phyloP scores from a whole-genome alignment of 2,888 invertebrate genomes.

The Andrena chrysosceles region DNA sequence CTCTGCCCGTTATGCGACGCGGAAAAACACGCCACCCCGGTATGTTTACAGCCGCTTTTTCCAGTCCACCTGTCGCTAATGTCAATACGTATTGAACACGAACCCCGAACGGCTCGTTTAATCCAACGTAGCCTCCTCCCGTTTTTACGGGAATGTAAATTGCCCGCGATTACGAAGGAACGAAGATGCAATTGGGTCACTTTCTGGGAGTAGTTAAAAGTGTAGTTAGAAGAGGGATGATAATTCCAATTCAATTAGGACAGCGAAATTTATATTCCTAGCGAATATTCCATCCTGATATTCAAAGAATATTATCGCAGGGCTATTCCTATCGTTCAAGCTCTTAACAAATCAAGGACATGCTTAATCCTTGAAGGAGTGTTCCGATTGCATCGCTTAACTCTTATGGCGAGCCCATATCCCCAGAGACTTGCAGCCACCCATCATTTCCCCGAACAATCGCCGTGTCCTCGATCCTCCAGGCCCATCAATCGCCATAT shows the following conservation, averaged over 20 bases:
- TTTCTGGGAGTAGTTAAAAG: background rate
- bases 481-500: background rate
- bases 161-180: background rate
- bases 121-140: background rate
- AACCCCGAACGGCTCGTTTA: constrained; percentile 9
- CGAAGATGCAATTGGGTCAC: background rate
- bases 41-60: constrained; percentile 45
- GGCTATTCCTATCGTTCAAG: background rate
- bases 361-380: background rate
- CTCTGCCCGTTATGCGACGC: constrained; percentile 7
- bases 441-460: background rate
- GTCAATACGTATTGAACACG: constrained; percentile 20
- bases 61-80: constrained; percentile 53
- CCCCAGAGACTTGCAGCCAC: background rate
- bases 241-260: background rate
- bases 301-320: background rate
- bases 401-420: background rate
- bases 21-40: background rate
- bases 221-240: background rate
- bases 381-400: background rate
- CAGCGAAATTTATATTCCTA: too few relatives aligned
- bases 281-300: too few relatives aligned
- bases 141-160: background rate
- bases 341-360: background rate
- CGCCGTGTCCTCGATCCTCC: background rate